A percentile compares a stretch with the other conserved stretches of the same genome.
phyloP scores from a whole-genome alignment of 37 sponge, comb jelly and placozoan species.

The Cliona cf. orientalis region DNA sequence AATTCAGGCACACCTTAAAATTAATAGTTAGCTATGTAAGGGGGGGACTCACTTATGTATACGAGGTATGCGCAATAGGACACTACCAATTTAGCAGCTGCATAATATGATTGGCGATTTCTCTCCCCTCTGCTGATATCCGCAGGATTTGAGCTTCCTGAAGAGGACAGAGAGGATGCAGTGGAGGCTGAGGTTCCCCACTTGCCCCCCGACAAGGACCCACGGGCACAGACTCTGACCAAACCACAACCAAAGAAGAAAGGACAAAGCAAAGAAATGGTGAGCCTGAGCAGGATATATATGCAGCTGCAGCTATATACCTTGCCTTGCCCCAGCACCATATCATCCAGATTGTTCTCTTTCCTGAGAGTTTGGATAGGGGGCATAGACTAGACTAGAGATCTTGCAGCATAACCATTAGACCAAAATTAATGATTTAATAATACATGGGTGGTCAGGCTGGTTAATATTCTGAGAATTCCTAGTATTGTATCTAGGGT shows the following conservation, averaged over 20 bases:
- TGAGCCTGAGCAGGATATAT: background rate
- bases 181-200: conserved; percentile 17
- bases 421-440: no score
- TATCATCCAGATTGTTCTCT: no score
- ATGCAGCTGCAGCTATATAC: no score
- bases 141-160: conserved; percentile 23
- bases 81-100: background rate
- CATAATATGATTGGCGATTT: no score
- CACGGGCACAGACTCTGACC: conserved; percentile 2
- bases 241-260: conserved; percentile 17
- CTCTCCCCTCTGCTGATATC: background rate
- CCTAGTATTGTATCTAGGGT: no score
- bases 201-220: conserved; percentile 43
- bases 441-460: no score
- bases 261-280: conserved; percentile 13
- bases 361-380: background rate
- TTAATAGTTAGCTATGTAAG: no score
- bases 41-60: no score
- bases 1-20: no score
- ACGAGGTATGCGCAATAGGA: background rate
- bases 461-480: no score
- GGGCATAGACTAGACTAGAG: background rate
- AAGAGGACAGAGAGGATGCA: conserved; percentile 29
- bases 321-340: background rate
- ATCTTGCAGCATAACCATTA: no score